Percentiles rank a stretch among this genome's conserved stretches.
These are phyloP conservation scores for Rhadina sibilatrix DNA, from an alignment of 2,113 vertebrate species.

Conservation along the genomic window DNA sequence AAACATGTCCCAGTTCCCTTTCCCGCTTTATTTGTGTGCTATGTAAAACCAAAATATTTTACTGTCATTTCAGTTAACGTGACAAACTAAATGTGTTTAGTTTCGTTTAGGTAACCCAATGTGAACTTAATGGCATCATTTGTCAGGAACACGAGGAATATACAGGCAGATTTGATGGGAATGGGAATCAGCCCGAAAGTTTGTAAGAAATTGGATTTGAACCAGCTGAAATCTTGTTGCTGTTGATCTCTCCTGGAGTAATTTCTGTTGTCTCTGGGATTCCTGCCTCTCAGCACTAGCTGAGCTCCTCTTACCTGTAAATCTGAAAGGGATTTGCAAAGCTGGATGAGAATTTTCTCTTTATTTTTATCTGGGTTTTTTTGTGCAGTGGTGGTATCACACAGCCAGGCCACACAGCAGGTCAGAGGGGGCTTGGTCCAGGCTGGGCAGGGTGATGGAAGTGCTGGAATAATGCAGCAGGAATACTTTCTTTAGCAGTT, in stretches of 20 bases:
- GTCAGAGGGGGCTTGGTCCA: no score
- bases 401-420: neutral
- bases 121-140: neutral
- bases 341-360: neutral
- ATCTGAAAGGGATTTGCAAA: neutral
- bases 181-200: neutral
- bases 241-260: neutral
- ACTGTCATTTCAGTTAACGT: neutral
- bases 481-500: neutral
- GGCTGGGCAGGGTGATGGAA: neutral
- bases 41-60: conserved; percentile 26
- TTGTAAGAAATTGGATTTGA: conserved; percentile 14
- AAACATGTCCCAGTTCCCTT: neutral
- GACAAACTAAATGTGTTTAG: neutral
- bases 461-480: neutral
- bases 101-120: neutral
- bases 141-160: neutral
- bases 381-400: neutral
- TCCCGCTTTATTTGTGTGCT: neutral
- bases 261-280: neutral
- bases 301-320: neutral
- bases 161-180: neutral
- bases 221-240: conserved; percentile 8
- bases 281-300: neutral
- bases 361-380: rapidly evolving